Evolutionary conservation across 2,888 invertebrate species (phyloP).

Genomic region (Antitype chi): DNA sequence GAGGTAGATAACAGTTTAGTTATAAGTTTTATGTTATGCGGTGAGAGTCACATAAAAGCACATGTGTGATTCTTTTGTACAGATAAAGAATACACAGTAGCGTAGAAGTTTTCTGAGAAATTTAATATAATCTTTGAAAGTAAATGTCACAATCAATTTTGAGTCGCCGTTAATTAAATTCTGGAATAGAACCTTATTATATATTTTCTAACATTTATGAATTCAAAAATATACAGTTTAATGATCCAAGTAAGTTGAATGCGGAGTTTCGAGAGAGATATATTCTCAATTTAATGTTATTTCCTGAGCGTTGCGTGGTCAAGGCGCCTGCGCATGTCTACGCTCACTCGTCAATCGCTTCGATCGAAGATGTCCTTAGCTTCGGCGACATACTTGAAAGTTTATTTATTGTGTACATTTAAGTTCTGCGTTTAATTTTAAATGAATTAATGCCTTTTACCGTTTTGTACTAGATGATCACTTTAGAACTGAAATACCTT

Average conservation of each 20-base stretch:
- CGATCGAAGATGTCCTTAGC: conserved; percentile 53
- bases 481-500: background rate
- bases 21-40: conserved; percentile 49
- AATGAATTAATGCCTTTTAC: conserved; percentile 11
- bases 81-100: conserved; percentile 55
- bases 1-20: conserved; percentile 50
- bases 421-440: conserved; percentile 28
- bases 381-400: conserved; percentile 49
- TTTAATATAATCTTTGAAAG: conserved; percentile 35
- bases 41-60: conserved; percentile 50
- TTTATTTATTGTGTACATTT: conserved; percentile 50
- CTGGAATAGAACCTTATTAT: background rate
- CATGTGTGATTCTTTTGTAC: conserved; percentile 40
- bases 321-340: conserved; percentile 68
- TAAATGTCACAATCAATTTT: conserved; percentile 18
- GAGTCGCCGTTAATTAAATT: conserved; percentile 23
- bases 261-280: conserved; percentile 36
- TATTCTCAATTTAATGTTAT: conserved; percentile 58
- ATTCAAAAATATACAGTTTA: background rate
- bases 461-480: background rate
- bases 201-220: background rate
- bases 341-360: conserved; percentile 69
- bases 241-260: conserved; percentile 9
- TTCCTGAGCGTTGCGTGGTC: conserved; percentile 60
- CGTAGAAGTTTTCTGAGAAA: conserved; percentile 42